A percentile compares a stretch with the other conserved stretches of the same genome.
These are phyloP conservation scores for Eurystomus glaucurus DNA, from an alignment of 2,797 vertebrate species.

Conservation along the genomic window DNA sequence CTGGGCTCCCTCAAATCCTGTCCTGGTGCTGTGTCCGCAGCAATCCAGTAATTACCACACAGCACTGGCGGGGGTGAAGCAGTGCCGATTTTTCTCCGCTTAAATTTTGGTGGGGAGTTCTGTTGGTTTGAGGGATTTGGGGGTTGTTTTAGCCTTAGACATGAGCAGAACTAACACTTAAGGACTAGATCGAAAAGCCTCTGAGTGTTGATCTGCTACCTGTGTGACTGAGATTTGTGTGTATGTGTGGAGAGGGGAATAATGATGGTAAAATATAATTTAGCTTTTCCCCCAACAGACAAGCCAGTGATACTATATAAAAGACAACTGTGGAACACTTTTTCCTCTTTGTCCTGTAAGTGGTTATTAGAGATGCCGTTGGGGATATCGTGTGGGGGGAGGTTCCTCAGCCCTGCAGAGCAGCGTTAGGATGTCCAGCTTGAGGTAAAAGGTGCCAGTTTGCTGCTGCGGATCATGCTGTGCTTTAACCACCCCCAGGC, in stretches of 20 bases:
- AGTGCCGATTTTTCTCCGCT: background rate
- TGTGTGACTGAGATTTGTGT: background rate
- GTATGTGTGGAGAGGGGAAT: background rate
- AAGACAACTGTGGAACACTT: background rate
- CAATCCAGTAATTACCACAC: background rate
- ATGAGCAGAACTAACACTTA: background rate
- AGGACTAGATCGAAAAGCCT: background rate
- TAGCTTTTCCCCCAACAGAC: background rate
- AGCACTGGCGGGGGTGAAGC: accelerated
- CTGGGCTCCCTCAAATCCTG: background rate
- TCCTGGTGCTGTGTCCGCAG: background rate
- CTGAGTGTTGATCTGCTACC: background rate
- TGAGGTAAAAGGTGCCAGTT: background rate
- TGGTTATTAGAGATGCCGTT: background rate
- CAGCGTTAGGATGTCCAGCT: background rate
- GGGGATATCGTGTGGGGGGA: background rate
- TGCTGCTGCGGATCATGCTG: background rate
- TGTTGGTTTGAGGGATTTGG: background rate
- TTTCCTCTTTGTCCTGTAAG: background rate
- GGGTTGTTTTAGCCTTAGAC: background rate
- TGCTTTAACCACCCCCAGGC: background rate
- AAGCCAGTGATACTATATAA: background rate
- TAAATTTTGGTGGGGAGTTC: background rate
- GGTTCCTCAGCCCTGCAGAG: background rate
- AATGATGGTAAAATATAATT: background rate